phyloP scores from a whole-genome alignment of 2,113 vertebrate genomes.

The Mirza zaza region DNA sequence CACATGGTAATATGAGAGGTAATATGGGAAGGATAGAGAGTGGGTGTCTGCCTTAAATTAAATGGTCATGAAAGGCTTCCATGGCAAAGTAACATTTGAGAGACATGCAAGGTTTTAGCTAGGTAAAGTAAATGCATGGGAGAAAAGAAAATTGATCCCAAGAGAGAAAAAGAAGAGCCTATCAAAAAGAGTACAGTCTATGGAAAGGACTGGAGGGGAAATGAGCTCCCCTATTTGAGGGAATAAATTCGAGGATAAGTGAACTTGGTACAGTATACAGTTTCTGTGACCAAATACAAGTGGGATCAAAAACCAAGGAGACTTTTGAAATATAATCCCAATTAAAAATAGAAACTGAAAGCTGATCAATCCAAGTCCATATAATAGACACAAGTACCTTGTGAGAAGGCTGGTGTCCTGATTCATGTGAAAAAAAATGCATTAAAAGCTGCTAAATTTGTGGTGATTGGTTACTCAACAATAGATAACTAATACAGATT shows the following conservation, averaged over 20 bases:
- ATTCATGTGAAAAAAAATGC: not conserved
- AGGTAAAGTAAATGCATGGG: not conserved
- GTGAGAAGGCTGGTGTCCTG: not conserved
- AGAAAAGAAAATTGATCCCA: not conserved
- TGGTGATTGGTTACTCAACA: not conserved
- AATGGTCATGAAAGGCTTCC: not conserved
- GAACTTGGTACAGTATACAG: not conserved
- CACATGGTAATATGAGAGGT: not conserved
- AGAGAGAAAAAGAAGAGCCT: not conserved
- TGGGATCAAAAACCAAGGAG: not conserved
- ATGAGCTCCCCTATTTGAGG: not conserved
- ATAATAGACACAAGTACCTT: not conserved
- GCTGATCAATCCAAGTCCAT: not conserved
- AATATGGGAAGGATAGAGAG: not conserved
- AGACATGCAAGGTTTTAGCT: not conserved
- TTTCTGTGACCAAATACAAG: not conserved
- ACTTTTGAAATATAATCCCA: not conserved
- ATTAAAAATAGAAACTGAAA: not conserved
- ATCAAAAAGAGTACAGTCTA: not conserved
- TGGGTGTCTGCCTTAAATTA: not conserved
- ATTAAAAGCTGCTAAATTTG: not conserved
- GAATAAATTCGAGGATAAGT: not conserved
- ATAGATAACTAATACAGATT: not conserved
- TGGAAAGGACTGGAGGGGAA: not conserved
- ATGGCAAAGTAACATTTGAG: not conserved